Conservation (phyloP, 2,797 vertebrate species). For the Onychomys torridus region DNA sequence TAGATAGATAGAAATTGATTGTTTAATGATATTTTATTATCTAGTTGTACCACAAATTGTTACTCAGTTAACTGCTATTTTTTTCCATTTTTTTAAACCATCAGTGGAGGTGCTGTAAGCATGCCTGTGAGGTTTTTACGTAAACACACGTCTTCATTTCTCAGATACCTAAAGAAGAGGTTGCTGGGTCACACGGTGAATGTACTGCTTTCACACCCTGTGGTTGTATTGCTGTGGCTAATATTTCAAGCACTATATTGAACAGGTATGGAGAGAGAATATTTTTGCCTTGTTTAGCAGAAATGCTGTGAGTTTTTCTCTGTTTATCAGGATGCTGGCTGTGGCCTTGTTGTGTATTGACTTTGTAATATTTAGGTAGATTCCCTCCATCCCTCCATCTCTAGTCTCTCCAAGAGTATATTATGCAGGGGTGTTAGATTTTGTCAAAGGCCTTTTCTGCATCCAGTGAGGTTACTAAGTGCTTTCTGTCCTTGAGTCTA, state of each 20-base stretch:
- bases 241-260: not conserved
- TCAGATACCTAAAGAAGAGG: not conserved
- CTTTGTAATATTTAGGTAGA: not conserved
- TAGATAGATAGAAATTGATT: not conserved
- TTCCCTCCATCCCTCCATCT: not conserved
- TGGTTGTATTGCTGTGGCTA: not conserved
- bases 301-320: not conserved
- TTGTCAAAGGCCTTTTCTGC: not conserved
- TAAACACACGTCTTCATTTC: conserved; percentile 23
- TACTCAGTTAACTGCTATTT: not conserved
- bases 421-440: not conserved
- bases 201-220: not conserved
- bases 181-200: not conserved
- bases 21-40: not conserved
- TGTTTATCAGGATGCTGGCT: not conserved
- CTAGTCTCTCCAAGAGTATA: not conserved
- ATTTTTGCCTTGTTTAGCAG: not conserved
- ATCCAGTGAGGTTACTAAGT: not conserved
- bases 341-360: not conserved
- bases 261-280: not conserved
- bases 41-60: not conserved
- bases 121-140: not conserved
- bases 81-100: conserved; percentile 27
- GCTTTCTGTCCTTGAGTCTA: not conserved
- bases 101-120: not conserved